Percentiles rank a stretch among this genome's conserved stretches.
These are phyloP conservation scores for Chloroceryle amazona DNA, from an alignment of 2,797 vertebrate species.

Conservation along the genomic window DNA sequence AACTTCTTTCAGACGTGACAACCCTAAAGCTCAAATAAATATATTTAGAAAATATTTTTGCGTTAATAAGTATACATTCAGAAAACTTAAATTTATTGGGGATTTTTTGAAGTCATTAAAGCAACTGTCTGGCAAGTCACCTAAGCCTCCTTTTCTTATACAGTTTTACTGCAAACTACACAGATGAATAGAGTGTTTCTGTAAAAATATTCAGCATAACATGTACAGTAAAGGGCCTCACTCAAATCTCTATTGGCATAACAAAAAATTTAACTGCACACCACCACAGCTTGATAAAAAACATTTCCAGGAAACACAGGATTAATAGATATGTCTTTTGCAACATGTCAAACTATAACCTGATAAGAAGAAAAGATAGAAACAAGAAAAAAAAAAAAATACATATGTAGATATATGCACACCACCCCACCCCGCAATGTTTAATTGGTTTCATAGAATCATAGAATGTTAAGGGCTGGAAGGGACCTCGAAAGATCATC, in stretches of 20 bases:
- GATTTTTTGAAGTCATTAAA: not conserved
- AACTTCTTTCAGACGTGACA: not conserved
- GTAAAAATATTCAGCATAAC: not conserved
- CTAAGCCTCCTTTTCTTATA: not conserved
- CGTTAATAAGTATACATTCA: not conserved
- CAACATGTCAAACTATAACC: not conserved
- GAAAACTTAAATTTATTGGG: not conserved
- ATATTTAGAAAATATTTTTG: not conserved
- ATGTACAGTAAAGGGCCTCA: not conserved
- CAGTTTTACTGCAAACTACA: not conserved
- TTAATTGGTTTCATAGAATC: not conserved
- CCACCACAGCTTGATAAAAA: not conserved
- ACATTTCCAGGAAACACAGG: not conserved
- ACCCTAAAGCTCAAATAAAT: not conserved
- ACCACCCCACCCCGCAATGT: accelerated
- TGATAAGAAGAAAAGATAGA: not conserved
- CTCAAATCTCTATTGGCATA: not conserved
- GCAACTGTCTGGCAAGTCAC: not conserved
- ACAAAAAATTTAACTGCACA: not conserved
- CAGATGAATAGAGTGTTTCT: not conserved
- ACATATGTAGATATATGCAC: not conserved
- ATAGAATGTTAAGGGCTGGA: too few relatives aligned
- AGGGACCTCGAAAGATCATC: too few relatives aligned
- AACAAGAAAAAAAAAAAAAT: not conserved
- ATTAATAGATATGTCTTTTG: not conserved